Base-by-base conservation (phyloP, 2,888 invertebrate species). In the Drosophila histrio region DNA sequence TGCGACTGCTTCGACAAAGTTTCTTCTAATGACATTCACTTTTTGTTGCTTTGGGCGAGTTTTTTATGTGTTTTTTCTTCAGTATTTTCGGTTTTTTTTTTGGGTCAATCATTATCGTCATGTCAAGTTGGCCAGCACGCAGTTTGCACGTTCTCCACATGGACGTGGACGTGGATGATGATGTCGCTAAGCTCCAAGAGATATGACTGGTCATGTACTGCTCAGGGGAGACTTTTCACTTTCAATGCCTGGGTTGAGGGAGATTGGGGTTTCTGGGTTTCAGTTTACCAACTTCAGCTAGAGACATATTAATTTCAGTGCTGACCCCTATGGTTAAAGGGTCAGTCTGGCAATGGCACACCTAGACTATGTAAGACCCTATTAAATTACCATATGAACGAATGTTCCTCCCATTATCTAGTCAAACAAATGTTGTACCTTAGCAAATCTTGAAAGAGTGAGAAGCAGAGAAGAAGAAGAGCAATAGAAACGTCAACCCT, bases 91-190 rank as follows among this genome's bases (percentile, higher is more conserved):
- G n/a, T 44, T 47, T 21, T 21, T 39, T 83, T 83, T 84, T 84
- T 83, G 73, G 87, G 84, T 85, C 84, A 85, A 83, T 80, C 84
- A 85, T 87, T 85, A 87, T 85, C 88, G 84, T 77, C 83, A 68
- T 71, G 79, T 74, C 88, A 76, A 87, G 87, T 81, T 84, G 87
- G 66, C 41, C 64, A 62, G 87, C 79, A 77, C 81, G 84, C 81
- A 85, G 82, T 79, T 82, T 81, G 81, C 86, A 85, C 83, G 79
- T 82, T 85, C 76, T 28, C 26, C 11, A 15, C 7, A 34, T 22
- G 52, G 38, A 57, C 30, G 56, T 62, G 66, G 30, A 53, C 19
- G 46, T 60, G 64, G 53, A 30, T 54, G 70, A 72, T 22, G 57
- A 34, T 63, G 71, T 59, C 61, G 66, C 67, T 82, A 87, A 87